Conservation (phyloP, 2,888 invertebrate genomes). For the Holacanthella duospinosa region DNA sequence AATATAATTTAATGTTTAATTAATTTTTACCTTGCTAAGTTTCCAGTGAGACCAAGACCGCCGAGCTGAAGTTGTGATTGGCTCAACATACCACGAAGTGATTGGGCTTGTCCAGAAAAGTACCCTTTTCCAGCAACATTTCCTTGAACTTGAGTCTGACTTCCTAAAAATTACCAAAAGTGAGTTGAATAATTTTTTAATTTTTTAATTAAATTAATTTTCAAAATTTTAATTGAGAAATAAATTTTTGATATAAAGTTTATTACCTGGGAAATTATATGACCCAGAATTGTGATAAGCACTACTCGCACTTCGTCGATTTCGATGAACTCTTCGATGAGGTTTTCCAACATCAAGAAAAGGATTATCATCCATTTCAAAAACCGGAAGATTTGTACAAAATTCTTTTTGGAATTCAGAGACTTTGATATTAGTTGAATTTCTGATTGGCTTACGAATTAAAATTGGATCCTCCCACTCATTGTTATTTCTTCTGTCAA, state of each 20-base stretch:
- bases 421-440: neutral
- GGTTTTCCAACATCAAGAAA: neutral
- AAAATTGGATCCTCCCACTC: neutral
- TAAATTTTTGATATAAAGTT: neutral
- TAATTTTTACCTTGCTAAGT: neutral
- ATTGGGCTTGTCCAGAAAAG: neutral
- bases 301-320: neutral
- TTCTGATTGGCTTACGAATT: neutral
- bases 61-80: neutral
- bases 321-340: neutral
- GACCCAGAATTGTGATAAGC: too few relatives aligned
- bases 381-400: neutral
- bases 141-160: neutral
- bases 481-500: neutral
- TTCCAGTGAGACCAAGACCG: neutral
- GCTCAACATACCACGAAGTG: neutral
- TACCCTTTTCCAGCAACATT: neutral
- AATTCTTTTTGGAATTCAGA: neutral
- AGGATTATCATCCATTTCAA: neutral
- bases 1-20: too few relatives aligned
- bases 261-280: neutral
- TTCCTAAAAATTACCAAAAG: neutral
- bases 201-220: neutral
- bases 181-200: neutral
- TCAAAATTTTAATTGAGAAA: neutral